Conservation (phyloP, 30 jellyfish, hydroid and myxozoan species). For the Aurelia aurita complex sp. Pacific region DNA sequence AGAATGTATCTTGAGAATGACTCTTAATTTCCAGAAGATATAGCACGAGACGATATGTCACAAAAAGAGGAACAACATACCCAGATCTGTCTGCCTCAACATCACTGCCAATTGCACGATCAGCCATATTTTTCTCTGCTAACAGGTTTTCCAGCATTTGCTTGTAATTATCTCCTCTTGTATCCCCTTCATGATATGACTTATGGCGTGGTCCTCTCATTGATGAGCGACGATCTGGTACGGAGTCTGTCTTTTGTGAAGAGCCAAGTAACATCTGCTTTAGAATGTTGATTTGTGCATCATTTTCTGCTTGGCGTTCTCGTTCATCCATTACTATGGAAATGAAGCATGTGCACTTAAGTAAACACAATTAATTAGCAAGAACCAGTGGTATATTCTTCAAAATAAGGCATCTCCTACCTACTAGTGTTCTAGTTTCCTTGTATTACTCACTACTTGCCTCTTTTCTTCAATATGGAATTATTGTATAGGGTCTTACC, state of each 20-base stretch:
- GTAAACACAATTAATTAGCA: background rate
- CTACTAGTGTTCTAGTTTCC: no score
- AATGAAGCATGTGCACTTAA: background rate
- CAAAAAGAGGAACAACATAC: background rate
- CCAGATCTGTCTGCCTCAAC: slow-evolving; percentile 13
- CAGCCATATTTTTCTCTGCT: slow-evolving; percentile 2
- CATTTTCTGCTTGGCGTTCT: slow-evolving; percentile 38
- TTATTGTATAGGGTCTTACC: no score
- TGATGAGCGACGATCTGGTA: background rate
- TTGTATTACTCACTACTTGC: no score
- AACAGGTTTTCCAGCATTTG: slow-evolving; percentile 47
- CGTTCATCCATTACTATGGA: slow-evolving; percentile 48
- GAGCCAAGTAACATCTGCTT: slow-evolving; percentile 38
- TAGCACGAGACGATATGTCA: no score
- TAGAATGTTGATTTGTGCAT: slow-evolving; percentile 47
- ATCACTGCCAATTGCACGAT: background rate
- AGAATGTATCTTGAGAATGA: no score
- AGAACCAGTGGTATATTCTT: no score
- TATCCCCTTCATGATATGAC: slow-evolving; percentile 32
- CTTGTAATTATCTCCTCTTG: slow-evolving; percentile 2
- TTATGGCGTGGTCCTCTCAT: slow-evolving; percentile 2
- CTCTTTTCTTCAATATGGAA: no score
- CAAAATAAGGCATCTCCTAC: no score
- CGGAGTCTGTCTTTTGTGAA: slow-evolving; percentile 1
- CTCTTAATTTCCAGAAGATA: no score